Percentiles rank a stretch among this genome's conserved stretches.
Conservation (phyloP, 2,888 invertebrate genomes). For the Argyresthia albistria region DNA sequence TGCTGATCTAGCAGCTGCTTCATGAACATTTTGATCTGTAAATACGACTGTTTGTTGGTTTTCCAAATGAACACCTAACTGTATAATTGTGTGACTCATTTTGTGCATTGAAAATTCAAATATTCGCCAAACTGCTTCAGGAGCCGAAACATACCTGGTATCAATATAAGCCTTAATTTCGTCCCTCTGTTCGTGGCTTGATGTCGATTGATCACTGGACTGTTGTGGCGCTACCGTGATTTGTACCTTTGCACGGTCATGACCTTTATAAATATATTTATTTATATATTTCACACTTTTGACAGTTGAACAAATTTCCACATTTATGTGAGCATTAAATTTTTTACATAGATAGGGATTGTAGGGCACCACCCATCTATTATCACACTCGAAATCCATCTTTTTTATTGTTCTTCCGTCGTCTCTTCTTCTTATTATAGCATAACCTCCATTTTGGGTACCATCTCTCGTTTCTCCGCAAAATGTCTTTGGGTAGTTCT, state of each 20-base stretch:
- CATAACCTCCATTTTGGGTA: slow-evolving; percentile 11
- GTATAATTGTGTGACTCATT: slow-evolving; percentile 17
- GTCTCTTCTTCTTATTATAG: slow-evolving; percentile 7
- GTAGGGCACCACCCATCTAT: slow-evolving; percentile 18
- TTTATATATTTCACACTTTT: background rate
- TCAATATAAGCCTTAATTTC: too few species aligned
- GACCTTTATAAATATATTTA: slow-evolving; percentile 12
- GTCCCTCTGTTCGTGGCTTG: too few species aligned
- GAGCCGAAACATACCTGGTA: too few species aligned
- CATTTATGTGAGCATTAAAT: slow-evolving; percentile 19
- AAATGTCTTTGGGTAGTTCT: slow-evolving; percentile 6
- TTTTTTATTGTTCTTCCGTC: too few species aligned
- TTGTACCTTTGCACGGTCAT: slow-evolving; percentile 11
- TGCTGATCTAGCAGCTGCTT: too few species aligned
- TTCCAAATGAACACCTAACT: slow-evolving; percentile 17
- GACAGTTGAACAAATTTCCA: background rate
- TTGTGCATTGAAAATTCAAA: slow-evolving; percentile 17
- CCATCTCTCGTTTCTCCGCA: background rate
- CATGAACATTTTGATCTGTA: too few species aligned
- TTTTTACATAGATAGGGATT: slow-evolving; percentile 16
- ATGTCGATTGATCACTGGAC: too few species aligned
- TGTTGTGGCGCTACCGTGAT: slow-evolving; percentile 11
- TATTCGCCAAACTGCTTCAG: slow-evolving; percentile 23
- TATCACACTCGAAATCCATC: slow-evolving; percentile 8
- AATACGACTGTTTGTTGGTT: background rate